Evolutionary conservation across 2,888 invertebrate species (phyloP), one percentile per base, ranked within the genome.

Genomic region (Netelia fuscicornis): DNA sequence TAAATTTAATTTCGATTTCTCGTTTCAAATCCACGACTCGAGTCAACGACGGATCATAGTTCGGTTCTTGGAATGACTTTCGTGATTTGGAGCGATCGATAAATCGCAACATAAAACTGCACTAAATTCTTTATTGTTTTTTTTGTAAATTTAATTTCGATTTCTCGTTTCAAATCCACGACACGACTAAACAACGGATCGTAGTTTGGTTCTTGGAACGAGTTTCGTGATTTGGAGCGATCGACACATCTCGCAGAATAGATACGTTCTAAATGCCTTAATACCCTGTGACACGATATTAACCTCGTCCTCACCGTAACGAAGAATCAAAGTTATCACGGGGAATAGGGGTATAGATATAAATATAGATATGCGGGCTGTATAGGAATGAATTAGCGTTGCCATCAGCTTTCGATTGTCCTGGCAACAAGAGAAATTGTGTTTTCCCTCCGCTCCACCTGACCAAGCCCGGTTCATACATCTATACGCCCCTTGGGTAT

Each of bases 371-470:
- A 60, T 54, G 23, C 17, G 11, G 58, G 72, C 56, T 44, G 56
- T 58, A 44, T 48, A 25, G 70, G 30, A 42, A 64, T n/a, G 64
- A 30, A 81, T 78, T 70, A 78, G 78, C 25, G 68, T 54, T 74
- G 60, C 62, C 25, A 48, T 48, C 20, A 64, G 54, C 70, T n/a
- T 77, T 62, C 56, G 68, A 84, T 84, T 81, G 81, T 81, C 78
- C 77, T 60, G 64, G 76, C 60, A 68, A 48, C 76, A 72, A 81
- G 81, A 78, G 70, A 64, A 60, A 80, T 84, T 84, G 79, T 80
- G 10, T 67, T 77, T 23, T 62, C 72, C 56, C 54, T 77, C 25
- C 58, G 25, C 56, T 37, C 79, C 0, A 20, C 52, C 70, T 48
- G 20, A 48, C 52, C 10, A 2, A 48, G 48, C 13, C 1, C 10